Conservation (phyloP, 2,113 vertebrate species). For the Ailurus styani region DNA sequence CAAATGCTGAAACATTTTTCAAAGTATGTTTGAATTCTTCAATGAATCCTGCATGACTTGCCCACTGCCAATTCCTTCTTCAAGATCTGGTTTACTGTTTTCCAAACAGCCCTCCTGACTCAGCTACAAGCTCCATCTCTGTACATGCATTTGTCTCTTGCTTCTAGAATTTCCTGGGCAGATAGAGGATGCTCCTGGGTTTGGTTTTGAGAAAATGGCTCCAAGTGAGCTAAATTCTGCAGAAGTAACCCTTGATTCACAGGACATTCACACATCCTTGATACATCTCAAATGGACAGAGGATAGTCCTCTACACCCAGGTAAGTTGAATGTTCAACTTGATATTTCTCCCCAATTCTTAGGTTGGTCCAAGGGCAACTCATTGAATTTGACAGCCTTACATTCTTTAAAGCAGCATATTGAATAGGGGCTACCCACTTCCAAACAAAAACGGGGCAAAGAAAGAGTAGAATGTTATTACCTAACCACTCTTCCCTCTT, state of each 20-base stretch:
- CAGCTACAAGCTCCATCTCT: background rate
- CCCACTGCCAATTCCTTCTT: background rate
- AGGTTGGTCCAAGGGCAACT: background rate
- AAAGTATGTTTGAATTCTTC: background rate
- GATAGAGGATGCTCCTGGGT: background rate
- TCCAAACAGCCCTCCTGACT: background rate
- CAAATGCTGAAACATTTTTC: background rate
- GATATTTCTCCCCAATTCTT: background rate
- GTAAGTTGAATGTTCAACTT: background rate
- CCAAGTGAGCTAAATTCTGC: background rate
- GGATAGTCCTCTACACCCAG: rapidly evolving
- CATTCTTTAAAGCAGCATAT: background rate
- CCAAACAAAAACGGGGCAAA: rapidly evolving
- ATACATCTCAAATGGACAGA: background rate
- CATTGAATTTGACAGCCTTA: background rate
- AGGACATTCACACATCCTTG: background rate
- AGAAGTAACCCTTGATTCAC: background rate
- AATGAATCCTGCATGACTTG: background rate
- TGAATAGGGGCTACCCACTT: rapidly evolving
- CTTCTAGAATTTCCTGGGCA: background rate
- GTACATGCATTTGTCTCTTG: background rate
- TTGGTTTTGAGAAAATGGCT: background rate
- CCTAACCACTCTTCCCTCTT: rapidly evolving
- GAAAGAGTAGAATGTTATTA: background rate
- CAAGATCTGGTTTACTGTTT: background rate